Percentiles rank a stretch among this genome's conserved stretches.
These are phyloP conservation scores for Zelostemma sp. DNA, from an alignment of 1,140 invertebrate genomes.

Conservation along the genomic window DNA sequence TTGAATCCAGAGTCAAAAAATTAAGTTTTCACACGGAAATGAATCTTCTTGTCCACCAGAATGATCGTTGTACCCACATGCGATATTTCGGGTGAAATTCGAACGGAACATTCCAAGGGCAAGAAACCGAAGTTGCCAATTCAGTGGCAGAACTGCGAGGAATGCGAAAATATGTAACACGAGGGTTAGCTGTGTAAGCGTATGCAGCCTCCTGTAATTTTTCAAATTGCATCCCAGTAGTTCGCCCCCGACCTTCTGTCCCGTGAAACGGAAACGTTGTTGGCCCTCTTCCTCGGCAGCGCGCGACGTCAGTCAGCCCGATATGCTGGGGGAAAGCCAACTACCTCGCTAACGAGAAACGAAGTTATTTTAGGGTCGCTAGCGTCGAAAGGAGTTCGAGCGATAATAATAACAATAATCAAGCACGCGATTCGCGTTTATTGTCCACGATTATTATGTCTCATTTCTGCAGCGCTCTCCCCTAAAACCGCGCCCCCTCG, in stretches of 20 bases:
- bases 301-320: slow-evolving; percentile 21
- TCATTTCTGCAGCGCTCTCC: slow-evolving; percentile 30
- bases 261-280: slow-evolving; percentile 53
- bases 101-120: too few relatives aligned
- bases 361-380: slow-evolving; percentile 64
- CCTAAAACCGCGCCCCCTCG: slow-evolving; percentile 37
- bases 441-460: slow-evolving; percentile 64
- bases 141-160: slow-evolving; percentile 8
- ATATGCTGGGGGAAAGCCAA: slow-evolving; percentile 26
- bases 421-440: slow-evolving; percentile 66
- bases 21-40: too few relatives aligned
- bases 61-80: too few relatives aligned
- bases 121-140: too few relatives aligned
- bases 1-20: too few relatives aligned
- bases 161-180: slow-evolving; percentile 37
- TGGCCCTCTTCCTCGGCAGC: slow-evolving; percentile 28
- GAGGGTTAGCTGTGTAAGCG: slow-evolving; percentile 35
- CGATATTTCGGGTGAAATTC: too few relatives aligned
- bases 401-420: slow-evolving; percentile 70
- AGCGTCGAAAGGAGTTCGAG: slow-evolving; percentile 60
- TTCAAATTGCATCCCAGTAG: slow-evolving; percentile 65
- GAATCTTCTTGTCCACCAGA: too few relatives aligned
- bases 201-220: slow-evolving; percentile 60
- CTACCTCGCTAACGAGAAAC: slow-evolving; percentile 62
- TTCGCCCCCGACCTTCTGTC: slow-evolving; percentile 54